Conservation (phyloP, 2,113 vertebrate species). For the Microcebus lehilahytsara region DNA sequence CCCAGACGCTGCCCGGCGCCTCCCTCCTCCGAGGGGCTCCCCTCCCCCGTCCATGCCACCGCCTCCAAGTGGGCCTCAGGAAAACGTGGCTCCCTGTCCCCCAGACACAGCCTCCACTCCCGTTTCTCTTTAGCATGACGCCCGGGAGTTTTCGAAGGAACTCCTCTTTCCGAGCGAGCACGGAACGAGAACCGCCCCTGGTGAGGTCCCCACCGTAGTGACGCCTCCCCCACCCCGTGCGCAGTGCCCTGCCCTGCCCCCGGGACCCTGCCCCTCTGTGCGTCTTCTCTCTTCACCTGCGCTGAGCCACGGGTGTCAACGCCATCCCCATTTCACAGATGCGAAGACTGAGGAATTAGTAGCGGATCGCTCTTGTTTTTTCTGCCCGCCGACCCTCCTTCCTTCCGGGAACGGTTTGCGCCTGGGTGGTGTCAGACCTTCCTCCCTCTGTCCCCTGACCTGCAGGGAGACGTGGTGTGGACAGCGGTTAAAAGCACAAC, state of each 20-base stretch:
- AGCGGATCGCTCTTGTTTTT: not conserved
- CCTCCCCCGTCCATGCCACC: not conserved
- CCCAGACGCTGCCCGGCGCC: fast-evolving
- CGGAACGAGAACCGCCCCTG: not conserved
- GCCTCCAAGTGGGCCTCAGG: not conserved
- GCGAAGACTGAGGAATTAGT: too few relatives aligned
- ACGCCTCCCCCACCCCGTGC: too few relatives aligned
- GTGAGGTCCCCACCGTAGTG: too few relatives aligned
- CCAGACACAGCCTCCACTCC: not conserved
- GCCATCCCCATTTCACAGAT: fast-evolving
- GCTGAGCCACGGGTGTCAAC: fast-evolving
- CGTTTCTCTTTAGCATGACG: not conserved
- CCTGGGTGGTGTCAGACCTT: not conserved
- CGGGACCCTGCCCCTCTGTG: not conserved
- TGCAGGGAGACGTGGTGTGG: not conserved
- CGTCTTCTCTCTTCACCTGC: not conserved
- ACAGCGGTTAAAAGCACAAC: not conserved
- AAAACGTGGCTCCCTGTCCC: too few relatives aligned
- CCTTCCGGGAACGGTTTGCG: not conserved
- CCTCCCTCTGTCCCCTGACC: not conserved
- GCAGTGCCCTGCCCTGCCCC: too few relatives aligned
- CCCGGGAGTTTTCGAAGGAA: not conserved
- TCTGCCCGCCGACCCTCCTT: too few relatives aligned
- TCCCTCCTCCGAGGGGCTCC: fast-evolving
- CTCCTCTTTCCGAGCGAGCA: not conserved